Conservation (phyloP, 1,140 invertebrate species). For the Gonatopus flavifemur region DNA sequence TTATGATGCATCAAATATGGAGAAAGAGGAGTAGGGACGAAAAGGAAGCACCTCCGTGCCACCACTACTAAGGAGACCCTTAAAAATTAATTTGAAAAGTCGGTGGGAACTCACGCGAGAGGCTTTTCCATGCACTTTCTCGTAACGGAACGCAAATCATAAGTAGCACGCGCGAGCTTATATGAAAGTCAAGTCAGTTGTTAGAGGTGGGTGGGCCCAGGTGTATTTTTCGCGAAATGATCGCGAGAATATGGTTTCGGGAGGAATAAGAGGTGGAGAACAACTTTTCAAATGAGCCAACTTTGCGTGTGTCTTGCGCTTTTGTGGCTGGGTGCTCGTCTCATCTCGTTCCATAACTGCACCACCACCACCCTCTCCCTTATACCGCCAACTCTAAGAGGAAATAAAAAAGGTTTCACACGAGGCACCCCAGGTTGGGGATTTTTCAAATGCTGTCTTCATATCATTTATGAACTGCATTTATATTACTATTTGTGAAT, state of each 20-base stretch:
- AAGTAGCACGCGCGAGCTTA: background rate
- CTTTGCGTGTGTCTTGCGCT: conserved; percentile 51
- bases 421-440: too few relatives aligned
- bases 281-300: conserved; percentile 47
- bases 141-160: background rate
- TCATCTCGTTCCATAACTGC: too few relatives aligned
- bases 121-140: too few relatives aligned
- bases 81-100: conserved; percentile 50
- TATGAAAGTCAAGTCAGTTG: background rate
- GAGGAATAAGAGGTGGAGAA: background rate
- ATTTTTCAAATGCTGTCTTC: too few relatives aligned
- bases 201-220: background rate
- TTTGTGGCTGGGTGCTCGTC: conserved; percentile 12
- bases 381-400: too few relatives aligned
- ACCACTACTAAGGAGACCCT: conserved; percentile 30
- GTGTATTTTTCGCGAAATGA: too few relatives aligned
- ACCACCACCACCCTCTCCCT: too few relatives aligned
- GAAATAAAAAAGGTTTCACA: too few relatives aligned
- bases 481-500: too few relatives aligned
- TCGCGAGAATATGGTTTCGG: too few relatives aligned
- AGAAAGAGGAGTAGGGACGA: background rate
- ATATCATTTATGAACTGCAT: too few relatives aligned
- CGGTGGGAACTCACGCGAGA: conserved; percentile 18
- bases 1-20: too few relatives aligned
- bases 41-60: conserved; percentile 17